A percentile compares a stretch with the other conserved stretches of the same genome.
These are phyloP conservation scores for Diogma glabrata DNA, from an alignment of 2,888 invertebrate species.

Conservation along the genomic window DNA sequence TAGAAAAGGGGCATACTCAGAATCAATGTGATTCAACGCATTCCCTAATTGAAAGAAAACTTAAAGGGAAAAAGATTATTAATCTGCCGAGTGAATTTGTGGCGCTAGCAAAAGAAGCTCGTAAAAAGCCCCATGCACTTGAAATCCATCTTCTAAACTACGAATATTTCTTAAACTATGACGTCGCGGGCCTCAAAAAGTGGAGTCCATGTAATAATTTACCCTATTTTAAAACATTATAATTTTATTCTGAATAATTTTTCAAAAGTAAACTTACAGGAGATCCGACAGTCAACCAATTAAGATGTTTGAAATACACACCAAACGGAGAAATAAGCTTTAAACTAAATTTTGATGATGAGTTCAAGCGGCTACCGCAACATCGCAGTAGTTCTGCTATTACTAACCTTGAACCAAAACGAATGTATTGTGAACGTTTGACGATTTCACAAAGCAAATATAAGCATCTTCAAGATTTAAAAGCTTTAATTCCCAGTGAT, in stretches of 20 bases:
- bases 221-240: too few species aligned
- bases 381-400: background rate
- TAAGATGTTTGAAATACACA: conserved; percentile 4
- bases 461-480: background rate
- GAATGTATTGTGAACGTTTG: background rate
- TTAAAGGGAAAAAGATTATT: background rate
- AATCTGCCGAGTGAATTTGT: conserved; percentile 4
- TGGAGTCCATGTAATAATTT: background rate
- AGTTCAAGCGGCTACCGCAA: conserved; percentile 1
- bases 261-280: background rate
- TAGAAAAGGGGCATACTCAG: conserved; percentile 5
- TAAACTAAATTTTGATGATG: background rate
- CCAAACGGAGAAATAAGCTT: conserved; percentile 2
- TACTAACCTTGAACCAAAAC: background rate
- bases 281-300: background rate
- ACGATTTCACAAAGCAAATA: background rate
- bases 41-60: conserved; percentile 6
- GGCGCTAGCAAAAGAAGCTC: background rate
- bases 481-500: conserved; percentile 1
- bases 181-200: conserved; percentile 3
- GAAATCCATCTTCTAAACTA: background rate
- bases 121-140: background rate
- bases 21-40: conserved; percentile 7
- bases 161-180: conserved; percentile 8
- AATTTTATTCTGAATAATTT: too few species aligned